These are phyloP conservation scores for Ochotona curzoniae DNA, from an alignment of 2,113 vertebrate genomes.

Conservation along the genomic window DNA sequence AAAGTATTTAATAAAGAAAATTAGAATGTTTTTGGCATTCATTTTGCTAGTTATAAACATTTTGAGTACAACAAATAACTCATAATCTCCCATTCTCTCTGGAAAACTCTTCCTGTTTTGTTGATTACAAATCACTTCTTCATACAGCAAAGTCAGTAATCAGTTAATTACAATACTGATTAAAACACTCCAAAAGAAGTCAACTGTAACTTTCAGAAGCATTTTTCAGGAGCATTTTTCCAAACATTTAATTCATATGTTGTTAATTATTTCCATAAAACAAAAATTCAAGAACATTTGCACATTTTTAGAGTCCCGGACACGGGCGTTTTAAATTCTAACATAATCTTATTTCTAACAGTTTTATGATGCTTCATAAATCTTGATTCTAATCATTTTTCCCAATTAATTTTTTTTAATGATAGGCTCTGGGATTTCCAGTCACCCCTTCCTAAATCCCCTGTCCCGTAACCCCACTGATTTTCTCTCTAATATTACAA, in stretches of 20 bases:
- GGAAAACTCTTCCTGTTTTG: neutral
- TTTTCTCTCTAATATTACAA: no score
- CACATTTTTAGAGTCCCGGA: neutral
- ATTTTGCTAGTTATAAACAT: slow-evolving; percentile 59
- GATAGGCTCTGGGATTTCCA: no score
- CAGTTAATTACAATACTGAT: neutral
- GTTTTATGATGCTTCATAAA: neutral
- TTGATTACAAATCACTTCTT: neutral
- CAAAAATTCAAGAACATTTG: neutral
- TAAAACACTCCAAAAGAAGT: neutral
- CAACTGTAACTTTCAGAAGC: slow-evolving; percentile 19
- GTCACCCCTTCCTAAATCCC: no score
- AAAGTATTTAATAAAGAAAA: neutral
- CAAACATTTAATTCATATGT: neutral
- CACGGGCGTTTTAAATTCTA: neutral
- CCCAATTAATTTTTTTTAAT: no score
- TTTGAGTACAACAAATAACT: slow-evolving; percentile 50
- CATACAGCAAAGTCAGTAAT: neutral
- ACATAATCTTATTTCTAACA: neutral
- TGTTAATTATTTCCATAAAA: neutral
- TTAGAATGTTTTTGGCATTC: slow-evolving; percentile 44
- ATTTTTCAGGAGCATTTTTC: neutral
- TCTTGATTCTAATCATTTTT: no score
- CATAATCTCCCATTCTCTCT: neutral
- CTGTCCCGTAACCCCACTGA: no score